Evolutionary conservation across 2,113 vertebrate genomes (phyloP).

Genomic region (Poeciliopsis prolifica): DNA sequence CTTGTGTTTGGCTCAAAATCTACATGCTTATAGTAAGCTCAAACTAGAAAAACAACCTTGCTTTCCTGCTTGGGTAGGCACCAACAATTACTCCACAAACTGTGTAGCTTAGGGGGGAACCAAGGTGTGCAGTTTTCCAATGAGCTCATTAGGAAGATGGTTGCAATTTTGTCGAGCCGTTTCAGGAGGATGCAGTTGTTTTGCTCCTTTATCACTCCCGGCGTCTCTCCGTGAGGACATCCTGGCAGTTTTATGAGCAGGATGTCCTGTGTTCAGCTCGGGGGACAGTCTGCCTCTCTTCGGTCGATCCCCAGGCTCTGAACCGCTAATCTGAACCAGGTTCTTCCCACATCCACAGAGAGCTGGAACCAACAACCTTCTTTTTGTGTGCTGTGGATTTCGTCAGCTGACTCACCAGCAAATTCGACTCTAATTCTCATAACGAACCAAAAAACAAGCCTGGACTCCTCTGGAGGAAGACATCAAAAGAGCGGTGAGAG

Average conservation of each 20-base stretch:
- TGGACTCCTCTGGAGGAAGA: slow-evolving; percentile 47
- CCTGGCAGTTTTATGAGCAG: slow-evolving; percentile 70
- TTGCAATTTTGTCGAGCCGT: slow-evolving; percentile 19
- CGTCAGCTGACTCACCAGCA: slow-evolving; percentile 46
- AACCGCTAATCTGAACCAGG: slow-evolving; percentile 51
- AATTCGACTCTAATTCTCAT: slow-evolving; percentile 54
- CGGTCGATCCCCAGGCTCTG: slow-evolving; percentile 43
- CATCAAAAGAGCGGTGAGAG: slow-evolving; percentile 73
- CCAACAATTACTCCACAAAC: slow-evolving; percentile 39
- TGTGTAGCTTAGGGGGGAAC: slow-evolving; percentile 13
- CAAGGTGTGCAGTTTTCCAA: slow-evolving; percentile 23
- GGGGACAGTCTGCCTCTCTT: slow-evolving; percentile 57
- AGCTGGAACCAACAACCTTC: slow-evolving; percentile 56
- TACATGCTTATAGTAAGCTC: neutral
- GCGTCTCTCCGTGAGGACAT: slow-evolving; percentile 52
- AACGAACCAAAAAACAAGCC: slow-evolving; percentile 59
- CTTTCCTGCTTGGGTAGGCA: slow-evolving; percentile 34
- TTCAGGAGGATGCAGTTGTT: slow-evolving; percentile 40
- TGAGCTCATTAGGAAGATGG: slow-evolving; percentile 17
- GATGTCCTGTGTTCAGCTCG: slow-evolving; percentile 66
- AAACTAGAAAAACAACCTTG: slow-evolving; percentile 3
- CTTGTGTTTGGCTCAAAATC: slow-evolving; percentile 18
- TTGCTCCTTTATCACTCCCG: slow-evolving; percentile 59
- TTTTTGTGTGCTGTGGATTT: slow-evolving; percentile 39
- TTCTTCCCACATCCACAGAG: slow-evolving; percentile 42